phyloP scores from a whole-genome alignment of 2,797 vertebrate genomes.

The Fundulus diaphanus region DNA sequence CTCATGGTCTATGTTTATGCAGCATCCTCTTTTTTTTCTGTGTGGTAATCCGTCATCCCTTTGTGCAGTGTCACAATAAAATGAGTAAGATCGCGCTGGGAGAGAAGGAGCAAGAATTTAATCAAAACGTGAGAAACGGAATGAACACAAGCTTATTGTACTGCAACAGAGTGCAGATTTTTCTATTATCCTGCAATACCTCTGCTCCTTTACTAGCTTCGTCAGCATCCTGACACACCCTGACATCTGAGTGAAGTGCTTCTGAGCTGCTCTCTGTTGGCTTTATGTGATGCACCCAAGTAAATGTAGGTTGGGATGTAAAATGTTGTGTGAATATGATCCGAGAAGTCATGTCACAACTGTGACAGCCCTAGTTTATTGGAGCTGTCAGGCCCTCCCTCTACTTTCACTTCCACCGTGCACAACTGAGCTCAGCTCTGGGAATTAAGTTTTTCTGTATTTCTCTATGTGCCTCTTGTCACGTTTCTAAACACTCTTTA shows the following conservation, averaged over 20 bases:
- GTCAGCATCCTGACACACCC: not conserved
- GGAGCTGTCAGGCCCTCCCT: slow-evolving; percentile 22
- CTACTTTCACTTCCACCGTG: not conserved
- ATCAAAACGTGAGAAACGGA: not conserved
- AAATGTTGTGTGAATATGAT: not conserved
- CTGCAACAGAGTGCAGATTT: not conserved
- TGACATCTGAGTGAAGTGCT: not conserved
- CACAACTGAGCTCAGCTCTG: not conserved
- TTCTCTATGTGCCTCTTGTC: slow-evolving; percentile 11
- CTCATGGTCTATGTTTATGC: not conserved
- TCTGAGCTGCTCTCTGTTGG: not conserved
- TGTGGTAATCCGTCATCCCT: not conserved
- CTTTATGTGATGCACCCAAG: not conserved
- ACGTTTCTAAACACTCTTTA: not conserved
- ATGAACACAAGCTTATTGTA: not conserved
- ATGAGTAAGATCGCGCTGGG: not conserved
- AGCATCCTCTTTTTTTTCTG: not conserved
- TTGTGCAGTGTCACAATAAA: not conserved
- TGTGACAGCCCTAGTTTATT: slow-evolving; percentile 32
- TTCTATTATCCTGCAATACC: not conserved
- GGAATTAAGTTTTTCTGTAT: not conserved
- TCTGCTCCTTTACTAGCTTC: not conserved
- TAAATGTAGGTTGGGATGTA: slow-evolving; percentile 3
- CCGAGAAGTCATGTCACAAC: not conserved
- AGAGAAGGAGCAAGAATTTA: not conserved